Evolutionary conservation across 2,888 invertebrate species (phyloP).

Genomic region (Eupithecia vulgata): DNA sequence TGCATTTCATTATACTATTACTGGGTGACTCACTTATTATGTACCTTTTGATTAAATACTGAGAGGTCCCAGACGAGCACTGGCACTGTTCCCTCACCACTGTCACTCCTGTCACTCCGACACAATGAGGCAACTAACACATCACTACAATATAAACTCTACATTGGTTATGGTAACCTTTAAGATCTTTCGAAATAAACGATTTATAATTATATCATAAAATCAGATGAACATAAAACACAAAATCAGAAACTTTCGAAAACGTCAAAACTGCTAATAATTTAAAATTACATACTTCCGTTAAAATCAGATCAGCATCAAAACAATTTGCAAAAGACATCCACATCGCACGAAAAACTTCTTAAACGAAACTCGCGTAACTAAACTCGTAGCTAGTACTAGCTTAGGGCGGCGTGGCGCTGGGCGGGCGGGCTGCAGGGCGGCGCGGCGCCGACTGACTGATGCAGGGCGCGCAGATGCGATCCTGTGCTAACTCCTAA

Average conservation of each 20-base stretch:
- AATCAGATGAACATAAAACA: no score
- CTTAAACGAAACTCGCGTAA: neutral
- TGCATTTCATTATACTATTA: no score
- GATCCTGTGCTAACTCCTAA: neutral
- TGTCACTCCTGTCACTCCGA: neutral
- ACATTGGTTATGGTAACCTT: no score
- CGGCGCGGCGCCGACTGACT: slow-evolving; percentile 53
- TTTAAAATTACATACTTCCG: neutral
- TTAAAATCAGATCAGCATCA: neutral
- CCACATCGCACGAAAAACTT: neutral
- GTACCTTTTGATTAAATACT: neutral
- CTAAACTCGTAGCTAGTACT: neutral
- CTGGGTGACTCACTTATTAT: no score
- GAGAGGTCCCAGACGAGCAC: neutral
- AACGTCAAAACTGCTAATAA: neutral
- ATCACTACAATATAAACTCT: neutral
- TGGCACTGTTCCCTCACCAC: neutral
- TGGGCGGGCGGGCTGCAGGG: slow-evolving; percentile 50
- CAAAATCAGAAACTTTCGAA: neutral
- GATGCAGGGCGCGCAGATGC: slow-evolving; percentile 40
- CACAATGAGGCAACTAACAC: neutral
- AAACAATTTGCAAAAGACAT: neutral
- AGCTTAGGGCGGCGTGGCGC: slow-evolving; percentile 38
- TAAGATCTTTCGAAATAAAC: no score
- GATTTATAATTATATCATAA: no score